Conservation (phyloP, 2,888 invertebrate genomes). For the Eristalinus aeneus region DNA sequence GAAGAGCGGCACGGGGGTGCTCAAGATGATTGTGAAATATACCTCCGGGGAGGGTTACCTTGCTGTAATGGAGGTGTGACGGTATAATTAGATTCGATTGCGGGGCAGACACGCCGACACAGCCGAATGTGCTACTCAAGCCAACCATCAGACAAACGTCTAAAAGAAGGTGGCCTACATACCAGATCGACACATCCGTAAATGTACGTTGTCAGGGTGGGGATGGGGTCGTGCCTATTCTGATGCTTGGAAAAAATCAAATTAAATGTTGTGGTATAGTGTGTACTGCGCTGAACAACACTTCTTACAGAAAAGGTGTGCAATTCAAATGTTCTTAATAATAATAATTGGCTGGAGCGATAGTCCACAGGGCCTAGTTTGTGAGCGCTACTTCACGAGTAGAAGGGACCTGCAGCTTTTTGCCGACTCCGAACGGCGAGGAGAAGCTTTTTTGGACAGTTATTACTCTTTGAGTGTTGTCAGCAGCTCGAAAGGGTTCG, state of each 20-base stretch:
- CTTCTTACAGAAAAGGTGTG: too few relatives aligned
- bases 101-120: neutral
- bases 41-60: constrained; percentile 17
- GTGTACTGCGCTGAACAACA: neutral
- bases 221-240: neutral
- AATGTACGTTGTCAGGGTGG: neutral
- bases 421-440: too few relatives aligned
- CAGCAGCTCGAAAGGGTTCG: too few relatives aligned
- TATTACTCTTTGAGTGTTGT: too few relatives aligned
- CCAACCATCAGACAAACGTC: neutral
- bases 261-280: neutral
- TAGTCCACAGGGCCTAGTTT: too few relatives aligned
- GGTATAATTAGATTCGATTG: constrained; percentile 50
- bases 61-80: constrained; percentile 52
- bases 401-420: too few relatives aligned
- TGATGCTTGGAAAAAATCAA: neutral
- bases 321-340: too few relatives aligned
- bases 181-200: neutral
- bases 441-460: too few relatives aligned
- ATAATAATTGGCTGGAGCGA: too few relatives aligned
- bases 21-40: neutral
- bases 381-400: too few relatives aligned
- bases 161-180: neutral
- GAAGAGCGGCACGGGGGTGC: neutral
- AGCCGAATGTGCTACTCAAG: neutral